Conservation (phyloP, 2,888 invertebrate species). For the Hirtodrosophila histrioides region DNA sequence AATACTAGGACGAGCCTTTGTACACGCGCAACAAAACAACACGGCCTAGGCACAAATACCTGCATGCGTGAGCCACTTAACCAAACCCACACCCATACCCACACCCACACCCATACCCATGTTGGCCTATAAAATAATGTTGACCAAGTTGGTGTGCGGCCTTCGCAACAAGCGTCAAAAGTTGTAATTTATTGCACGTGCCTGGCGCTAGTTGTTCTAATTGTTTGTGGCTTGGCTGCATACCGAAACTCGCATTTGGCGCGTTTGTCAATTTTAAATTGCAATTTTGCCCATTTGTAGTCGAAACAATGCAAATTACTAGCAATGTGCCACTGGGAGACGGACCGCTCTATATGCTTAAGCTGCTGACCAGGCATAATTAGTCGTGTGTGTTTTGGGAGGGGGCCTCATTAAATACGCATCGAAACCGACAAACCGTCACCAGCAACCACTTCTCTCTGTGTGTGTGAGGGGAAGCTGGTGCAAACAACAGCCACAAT, state of each 20-base stretch:
- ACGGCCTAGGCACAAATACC: slow-evolving; percentile 52
- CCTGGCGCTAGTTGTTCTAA: slow-evolving; percentile 33
- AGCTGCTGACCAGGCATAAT: slow-evolving; percentile 56
- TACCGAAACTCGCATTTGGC: slow-evolving; percentile 10
- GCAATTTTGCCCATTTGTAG: slow-evolving; percentile 47
- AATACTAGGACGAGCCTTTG: slow-evolving; percentile 55
- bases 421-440: slow-evolving; percentile 36
- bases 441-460: slow-evolving; percentile 11
- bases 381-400: slow-evolving; percentile 35
- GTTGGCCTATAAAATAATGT: slow-evolving; percentile 60
- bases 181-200: slow-evolving; percentile 67
- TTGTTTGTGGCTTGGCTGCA: slow-evolving; percentile 47
- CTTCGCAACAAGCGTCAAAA: slow-evolving; percentile 61
- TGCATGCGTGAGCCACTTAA: slow-evolving; percentile 53
- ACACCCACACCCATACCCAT: slow-evolving; percentile 4
- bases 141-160: slow-evolving; percentile 19
- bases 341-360: slow-evolving; percentile 7
- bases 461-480: background rate
- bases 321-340: slow-evolving; percentile 18
- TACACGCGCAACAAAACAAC: slow-evolving; percentile 34
- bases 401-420: slow-evolving; percentile 56
- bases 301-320: slow-evolving; percentile 12
- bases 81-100: slow-evolving; percentile 6
- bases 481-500: slow-evolving; percentile 15
- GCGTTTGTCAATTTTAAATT: slow-evolving; percentile 60